phyloP scores from a whole-genome alignment of 2,113 vertebrate genomes.

The Mirounga angustirostris region DNA sequence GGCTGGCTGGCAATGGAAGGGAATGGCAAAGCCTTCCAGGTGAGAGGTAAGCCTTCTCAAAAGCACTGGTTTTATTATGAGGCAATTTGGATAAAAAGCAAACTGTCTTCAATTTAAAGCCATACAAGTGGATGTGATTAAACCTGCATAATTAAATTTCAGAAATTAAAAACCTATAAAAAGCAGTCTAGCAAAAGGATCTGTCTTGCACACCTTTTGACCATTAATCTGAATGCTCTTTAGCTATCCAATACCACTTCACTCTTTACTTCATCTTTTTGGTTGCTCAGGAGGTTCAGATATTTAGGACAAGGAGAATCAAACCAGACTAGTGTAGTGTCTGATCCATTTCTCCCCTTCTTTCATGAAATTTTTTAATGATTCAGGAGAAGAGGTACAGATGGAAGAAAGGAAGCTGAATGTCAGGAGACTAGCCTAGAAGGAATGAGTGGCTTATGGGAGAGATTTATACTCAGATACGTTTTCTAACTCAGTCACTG shows the following conservation, averaged over 20 bases:
- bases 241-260: slow-evolving; percentile 29
- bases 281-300: not conserved
- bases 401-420: not conserved
- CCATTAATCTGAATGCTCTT: slow-evolving; percentile 75
- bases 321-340: not conserved
- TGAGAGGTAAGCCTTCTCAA: slow-evolving; percentile 11
- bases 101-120: slow-evolving; percentile 59
- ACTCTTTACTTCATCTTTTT: slow-evolving; percentile 4
- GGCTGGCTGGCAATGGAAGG: too few species aligned
- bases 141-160: slow-evolving; percentile 74
- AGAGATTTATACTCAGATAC: not conserved
- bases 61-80: slow-evolving; percentile 54
- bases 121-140: slow-evolving; percentile 56
- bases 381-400: slow-evolving; percentile 26
- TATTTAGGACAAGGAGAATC: not conserved
- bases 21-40: not conserved
- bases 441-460: not conserved
- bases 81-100: slow-evolving; percentile 58
- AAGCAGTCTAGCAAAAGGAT: slow-evolving; percentile 61
- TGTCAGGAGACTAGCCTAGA: not conserved
- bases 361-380: not conserved
- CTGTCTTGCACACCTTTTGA: slow-evolving; percentile 56
- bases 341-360: not conserved
- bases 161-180: slow-evolving; percentile 78
- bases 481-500: not conserved